Evolutionary conservation across 2,888 invertebrate genomes (phyloP).

Genomic region (Lumbricus terrestris): DNA sequence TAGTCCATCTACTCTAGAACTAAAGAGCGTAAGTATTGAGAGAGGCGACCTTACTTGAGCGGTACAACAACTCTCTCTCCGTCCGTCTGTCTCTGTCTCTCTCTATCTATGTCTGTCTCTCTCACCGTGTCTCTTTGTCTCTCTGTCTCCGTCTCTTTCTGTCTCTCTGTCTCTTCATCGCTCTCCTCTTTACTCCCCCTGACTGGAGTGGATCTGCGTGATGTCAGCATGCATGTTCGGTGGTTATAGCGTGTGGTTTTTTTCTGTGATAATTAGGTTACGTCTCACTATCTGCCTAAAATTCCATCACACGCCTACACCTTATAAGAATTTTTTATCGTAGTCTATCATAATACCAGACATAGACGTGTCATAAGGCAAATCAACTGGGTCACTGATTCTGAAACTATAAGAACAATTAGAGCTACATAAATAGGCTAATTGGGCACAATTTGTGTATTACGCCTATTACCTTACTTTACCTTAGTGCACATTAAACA

Average conservation of each 20-base stretch:
- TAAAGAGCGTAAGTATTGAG: background rate
- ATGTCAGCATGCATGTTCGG: slow-evolving; percentile 3
- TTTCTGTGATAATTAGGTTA: background rate
- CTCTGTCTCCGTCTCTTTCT: no score
- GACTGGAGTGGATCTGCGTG: background rate
- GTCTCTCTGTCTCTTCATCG: background rate
- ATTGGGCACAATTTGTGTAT: no score
- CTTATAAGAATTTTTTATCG: background rate
- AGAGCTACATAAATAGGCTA: background rate
- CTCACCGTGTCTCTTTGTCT: no score
- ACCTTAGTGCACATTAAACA: background rate
- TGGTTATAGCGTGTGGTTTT: background rate
- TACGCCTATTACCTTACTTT: background rate
- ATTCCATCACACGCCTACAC: background rate
- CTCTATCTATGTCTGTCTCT: no score
- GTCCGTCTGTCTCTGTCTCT: no score
- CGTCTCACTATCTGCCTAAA: background rate
- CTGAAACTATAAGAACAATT: background rate
- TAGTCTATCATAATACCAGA: background rate
- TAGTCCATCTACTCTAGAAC: background rate
- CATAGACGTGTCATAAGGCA: background rate
- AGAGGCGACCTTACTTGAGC: background rate
- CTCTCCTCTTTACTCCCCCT: background rate
- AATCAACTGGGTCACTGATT: no score
- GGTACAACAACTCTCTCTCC: no score